Percentiles rank a stretch among this genome's conserved stretches.
Evolutionary conservation across 2,113 vertebrate genomes (phyloP).

Genomic region (Neomonachus schauinslandi): DNA sequence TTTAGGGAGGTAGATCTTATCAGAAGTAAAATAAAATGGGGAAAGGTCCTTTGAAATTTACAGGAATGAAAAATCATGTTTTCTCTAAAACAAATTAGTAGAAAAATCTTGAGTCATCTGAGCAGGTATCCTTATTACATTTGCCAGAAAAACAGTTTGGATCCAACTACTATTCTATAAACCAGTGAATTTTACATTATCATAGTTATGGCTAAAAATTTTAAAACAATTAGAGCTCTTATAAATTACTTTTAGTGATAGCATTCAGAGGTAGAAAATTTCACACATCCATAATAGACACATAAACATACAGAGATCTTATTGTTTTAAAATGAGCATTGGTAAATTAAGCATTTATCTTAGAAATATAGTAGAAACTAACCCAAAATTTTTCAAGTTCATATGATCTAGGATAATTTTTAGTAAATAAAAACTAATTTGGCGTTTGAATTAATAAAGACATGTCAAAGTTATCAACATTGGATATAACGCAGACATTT

Average conservation of each 20-base stretch:
- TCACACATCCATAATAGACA: too few relatives aligned
- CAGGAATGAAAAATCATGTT: neutral
- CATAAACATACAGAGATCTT: too few relatives aligned
- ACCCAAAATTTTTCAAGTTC: neutral
- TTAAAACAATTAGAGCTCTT: too few relatives aligned
- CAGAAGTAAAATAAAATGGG: neutral
- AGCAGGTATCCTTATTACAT: neutral
- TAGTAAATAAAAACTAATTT: neutral
- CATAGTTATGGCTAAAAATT: neutral
- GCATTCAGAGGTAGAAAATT: too few relatives aligned
- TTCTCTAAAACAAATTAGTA: neutral
- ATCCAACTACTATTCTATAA: neutral
- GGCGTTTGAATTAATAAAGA: neutral
- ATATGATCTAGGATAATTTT: neutral
- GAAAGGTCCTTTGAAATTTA: neutral
- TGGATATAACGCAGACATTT: neutral
- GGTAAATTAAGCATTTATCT: neutral
- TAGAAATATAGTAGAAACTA: neutral
- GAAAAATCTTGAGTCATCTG: neutral
- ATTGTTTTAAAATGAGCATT: neutral
- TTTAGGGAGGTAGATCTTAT: neutral
- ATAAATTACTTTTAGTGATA: too few relatives aligned
- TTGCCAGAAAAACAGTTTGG: neutral
- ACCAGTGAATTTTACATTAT: neutral
- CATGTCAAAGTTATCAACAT: neutral